Percentiles rank a stretch among this genome's conserved stretches.
Evolutionary conservation across 2,888 invertebrate genomes (phyloP).

Genomic region (Penaeus monodon): DNA sequence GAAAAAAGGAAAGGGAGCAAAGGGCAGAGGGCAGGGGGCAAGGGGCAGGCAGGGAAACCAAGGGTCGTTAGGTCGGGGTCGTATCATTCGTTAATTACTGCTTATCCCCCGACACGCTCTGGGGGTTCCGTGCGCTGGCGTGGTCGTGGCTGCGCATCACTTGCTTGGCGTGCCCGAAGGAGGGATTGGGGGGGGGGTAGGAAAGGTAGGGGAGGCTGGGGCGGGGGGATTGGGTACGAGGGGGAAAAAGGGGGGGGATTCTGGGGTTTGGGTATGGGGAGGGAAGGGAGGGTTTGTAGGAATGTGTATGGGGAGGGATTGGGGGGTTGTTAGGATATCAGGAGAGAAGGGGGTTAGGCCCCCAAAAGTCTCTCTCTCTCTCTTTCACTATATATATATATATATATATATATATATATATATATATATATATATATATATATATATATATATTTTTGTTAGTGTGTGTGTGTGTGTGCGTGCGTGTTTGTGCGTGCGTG

Average conservation of each 20-base stretch:
- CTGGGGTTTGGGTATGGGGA: neutral
- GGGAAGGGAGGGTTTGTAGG: neutral
- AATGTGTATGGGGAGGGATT: neutral
- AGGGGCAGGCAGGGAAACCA: no score
- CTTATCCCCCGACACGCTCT: no score
- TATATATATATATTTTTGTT: neutral
- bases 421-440: neutral
- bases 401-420: neutral
- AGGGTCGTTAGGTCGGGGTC: no score
- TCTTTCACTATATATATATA: neutral
- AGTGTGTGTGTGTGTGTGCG: neutral
- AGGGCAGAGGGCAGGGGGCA: no score
- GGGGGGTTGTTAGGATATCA: neutral
- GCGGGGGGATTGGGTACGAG: neutral
- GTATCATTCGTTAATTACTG: no score
- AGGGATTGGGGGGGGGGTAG: no score
- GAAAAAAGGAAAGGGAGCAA: no score
- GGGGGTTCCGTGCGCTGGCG: no score
- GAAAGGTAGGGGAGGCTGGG: neutral
- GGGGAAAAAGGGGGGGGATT: neutral
- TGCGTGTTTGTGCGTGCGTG: neutral
- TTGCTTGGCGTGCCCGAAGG: no score
- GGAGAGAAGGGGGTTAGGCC: neutral
- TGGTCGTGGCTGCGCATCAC: no score
- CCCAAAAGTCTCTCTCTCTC: neutral